Evolutionary conservation across 2,113 vertebrate species (phyloP), one percentile per base, ranked within the genome.

Genomic region (Sceloporus tristichus): DNA sequence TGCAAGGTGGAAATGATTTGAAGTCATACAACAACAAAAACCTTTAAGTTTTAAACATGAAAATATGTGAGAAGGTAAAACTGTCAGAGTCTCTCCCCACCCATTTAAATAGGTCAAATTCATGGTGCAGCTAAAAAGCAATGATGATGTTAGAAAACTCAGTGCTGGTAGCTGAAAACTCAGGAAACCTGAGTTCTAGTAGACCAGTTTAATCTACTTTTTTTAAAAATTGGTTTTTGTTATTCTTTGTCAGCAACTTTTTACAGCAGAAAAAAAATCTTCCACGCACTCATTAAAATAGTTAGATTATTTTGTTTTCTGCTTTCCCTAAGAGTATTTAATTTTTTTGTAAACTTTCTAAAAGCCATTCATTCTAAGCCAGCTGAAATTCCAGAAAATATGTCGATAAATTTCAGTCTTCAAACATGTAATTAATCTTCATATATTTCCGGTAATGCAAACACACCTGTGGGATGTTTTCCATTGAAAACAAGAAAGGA

Each of bases 391-490:
- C 96, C 91, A 92, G 92, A 94, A 94, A 95, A 95, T 91, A 93
- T 85, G 94, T 95, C 94, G 89, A 87, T 92, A 94, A 91, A 88
- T 96, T 95, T 96, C 83, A 90, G 85, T 23, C 78, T 76, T 94
- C 59, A 93, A 93, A 85, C 85, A 29, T 88, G 87, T 94, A 95
- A 95, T 96, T 96, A 96, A 96, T 97, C 96, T 97, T 95, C 94
- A 92, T 96, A 91, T 91, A 93, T 94, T 94, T 95, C 93, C 79
- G 71, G 90, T 92, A 96, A 94, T 92, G 90, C 93, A 95, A 95
- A 95, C 95, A 96, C 95, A 97, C 96, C 95, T 97, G 95, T 96
- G 96, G 95, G 95, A 95, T 94, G 91, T 93, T 95, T 94, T 92
- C 93, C 90, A 93, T 91, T 92, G 95, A 95, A 94, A 93, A 94